A percentile compares a stretch with the other conserved stretches of the same genome.
phyloP scores from a whole-genome alignment of 1,140 invertebrate genomes.

The Temnothorax nylanderi region DNA sequence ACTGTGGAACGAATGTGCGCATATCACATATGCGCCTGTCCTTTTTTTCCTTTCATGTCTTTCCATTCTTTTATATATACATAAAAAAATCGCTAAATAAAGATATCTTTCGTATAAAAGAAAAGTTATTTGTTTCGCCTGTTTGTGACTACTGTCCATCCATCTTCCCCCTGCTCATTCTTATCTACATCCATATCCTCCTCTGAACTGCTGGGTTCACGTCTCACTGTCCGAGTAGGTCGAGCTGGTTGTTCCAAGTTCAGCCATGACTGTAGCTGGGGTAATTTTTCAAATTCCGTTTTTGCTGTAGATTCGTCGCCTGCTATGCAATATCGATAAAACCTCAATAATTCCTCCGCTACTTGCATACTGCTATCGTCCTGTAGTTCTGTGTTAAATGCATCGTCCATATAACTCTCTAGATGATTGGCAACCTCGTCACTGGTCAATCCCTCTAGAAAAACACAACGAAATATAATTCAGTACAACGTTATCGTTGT shows the following conservation, averaged over 20 bases:
- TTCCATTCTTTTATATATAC: slow-evolving; percentile 52
- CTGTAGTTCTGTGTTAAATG: slow-evolving; percentile 78
- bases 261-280: slow-evolving; percentile 78
- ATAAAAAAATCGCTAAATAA: slow-evolving; percentile 53
- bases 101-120: slow-evolving; percentile 49
- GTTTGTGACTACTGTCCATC: slow-evolving; percentile 73
- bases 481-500: neutral
- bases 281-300: slow-evolving; percentile 77
- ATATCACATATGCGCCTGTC: slow-evolving; percentile 36
- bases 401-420: slow-evolving; percentile 78
- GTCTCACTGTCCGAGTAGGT: neutral
- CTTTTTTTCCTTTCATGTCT: neutral
- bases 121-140: slow-evolving; percentile 73
- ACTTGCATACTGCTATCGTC: slow-evolving; percentile 79
- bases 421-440: slow-evolving; percentile 75
- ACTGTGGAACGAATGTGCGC: slow-evolving; percentile 34
- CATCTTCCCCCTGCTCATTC: slow-evolving; percentile 64
- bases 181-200: slow-evolving; percentile 50
- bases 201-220: slow-evolving; percentile 31
- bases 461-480: neutral
- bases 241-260: slow-evolving; percentile 30
- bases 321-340: slow-evolving; percentile 73
- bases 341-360: slow-evolving; percentile 78
- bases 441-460: slow-evolving; percentile 72
- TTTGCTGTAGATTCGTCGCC: slow-evolving; percentile 63